Conservation (phyloP, 2,113 vertebrate species). For the Lagopus muta region DNA sequence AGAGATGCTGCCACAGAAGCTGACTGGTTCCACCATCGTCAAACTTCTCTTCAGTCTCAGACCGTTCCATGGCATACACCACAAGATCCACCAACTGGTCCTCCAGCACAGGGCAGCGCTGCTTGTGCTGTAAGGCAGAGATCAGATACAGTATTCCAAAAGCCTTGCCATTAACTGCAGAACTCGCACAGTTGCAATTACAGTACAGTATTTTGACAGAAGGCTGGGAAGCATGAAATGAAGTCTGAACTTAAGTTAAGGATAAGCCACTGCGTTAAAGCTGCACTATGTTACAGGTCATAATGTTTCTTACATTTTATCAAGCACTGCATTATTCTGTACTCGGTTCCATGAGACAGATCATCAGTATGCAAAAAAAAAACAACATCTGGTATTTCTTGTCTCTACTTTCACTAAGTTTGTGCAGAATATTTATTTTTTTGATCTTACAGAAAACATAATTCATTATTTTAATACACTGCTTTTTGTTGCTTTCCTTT, state of each 20-base stretch:
- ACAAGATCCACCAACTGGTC: constrained; percentile 99
- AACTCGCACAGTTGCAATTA: constrained; percentile 46
- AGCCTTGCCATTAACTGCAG: constrained; percentile 64
- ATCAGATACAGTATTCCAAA: constrained; percentile 81
- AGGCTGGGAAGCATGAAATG: constrained; percentile 84
- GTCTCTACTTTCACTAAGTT: neutral
- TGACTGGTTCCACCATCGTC: constrained; percentile 98
- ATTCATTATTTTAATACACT: neutral
- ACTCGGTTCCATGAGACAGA: neutral
- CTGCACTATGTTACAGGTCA: constrained; percentile 79
- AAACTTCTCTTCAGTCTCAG: constrained; percentile 97
- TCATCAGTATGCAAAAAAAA: neutral
- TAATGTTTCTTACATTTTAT: neutral
- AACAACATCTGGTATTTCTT: neutral
- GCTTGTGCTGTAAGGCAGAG: constrained; percentile 93
- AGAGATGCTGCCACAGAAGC: constrained; percentile 98
- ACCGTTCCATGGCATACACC: constrained; percentile 99
- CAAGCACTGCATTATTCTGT: neutral
- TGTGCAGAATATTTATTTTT: neutral
- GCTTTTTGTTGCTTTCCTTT: neutral
- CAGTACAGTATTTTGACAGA: constrained; percentile 61
- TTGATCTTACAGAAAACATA: neutral
- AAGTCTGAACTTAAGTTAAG: constrained; percentile 78
- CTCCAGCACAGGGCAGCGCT: constrained; percentile 97
- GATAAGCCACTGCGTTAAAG: constrained; percentile 83